Evolutionary conservation across 2,888 invertebrate genomes (phyloP), one percentile per base, ranked within the genome.

Genomic region (Perizoma affinitatum): DNA sequence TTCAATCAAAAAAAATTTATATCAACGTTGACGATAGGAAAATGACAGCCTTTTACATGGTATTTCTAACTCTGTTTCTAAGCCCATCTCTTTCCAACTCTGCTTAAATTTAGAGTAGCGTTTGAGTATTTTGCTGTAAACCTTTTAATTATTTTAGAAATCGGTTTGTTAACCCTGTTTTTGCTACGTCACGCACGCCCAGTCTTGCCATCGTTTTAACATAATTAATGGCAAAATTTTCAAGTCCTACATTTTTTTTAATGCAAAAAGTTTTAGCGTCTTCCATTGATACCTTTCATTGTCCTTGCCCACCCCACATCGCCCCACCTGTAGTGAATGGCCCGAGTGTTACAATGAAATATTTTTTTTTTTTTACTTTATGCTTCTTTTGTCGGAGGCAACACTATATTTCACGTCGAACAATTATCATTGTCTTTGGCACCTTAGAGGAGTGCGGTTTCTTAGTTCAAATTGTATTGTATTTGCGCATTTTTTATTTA

Each of bases 401-500:
- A 85, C 85, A 84, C 90, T 88, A 92, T 91, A 91, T 89, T 88
- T 91, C 90, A 90, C 81, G 82, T 86, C 86, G 89, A 87, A 91
- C 92, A 91, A 91, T 91, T 90, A 91, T 87, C 91, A 90, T 92
- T 91, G 92, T 92, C 88, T 92, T 91, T 91, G 87, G 82, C 91
- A 90, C 90, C 89, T 88, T 67, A 77, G 79, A 77, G 76, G 58
- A 65, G 63, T 60, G 67, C 48, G 67, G 65, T 67, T 70, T 76
- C 71, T 77, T 74, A 73, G 71, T 72, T 70, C 69, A 61, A 71
- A 69, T 71, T 73, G 75, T 66, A 75, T 73, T 76, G 73, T 74
- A 63, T 55, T 63, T 58, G 58, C 43, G 53, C 55, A 59, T 8
- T 44, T 45, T 63, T 58, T 53, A 52, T 58, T 60, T 58, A 40